Evolutionary conservation across 2,797 vertebrate species (phyloP).

Genomic region (Kryptolebias ocellatus): DNA sequence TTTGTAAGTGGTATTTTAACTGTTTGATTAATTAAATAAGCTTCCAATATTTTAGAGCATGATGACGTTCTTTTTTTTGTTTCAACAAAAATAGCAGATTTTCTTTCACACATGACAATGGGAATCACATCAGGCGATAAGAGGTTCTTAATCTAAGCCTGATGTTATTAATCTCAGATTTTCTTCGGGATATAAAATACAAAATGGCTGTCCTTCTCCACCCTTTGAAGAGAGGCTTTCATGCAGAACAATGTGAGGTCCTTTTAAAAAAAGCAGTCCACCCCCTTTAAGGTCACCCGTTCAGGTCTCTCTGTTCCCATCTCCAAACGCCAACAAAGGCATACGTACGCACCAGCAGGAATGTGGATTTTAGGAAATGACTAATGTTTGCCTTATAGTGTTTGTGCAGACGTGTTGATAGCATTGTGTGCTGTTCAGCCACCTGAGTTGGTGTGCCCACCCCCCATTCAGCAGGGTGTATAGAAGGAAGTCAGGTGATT

Average conservation of each 20-base stretch:
- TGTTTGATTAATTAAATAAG: no score
- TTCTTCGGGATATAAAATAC: background rate
- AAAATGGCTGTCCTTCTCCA: background rate
- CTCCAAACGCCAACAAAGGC: slow-evolving; percentile 43
- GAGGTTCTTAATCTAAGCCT: background rate
- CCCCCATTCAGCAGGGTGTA: slow-evolving; percentile 14
- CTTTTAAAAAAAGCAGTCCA: background rate
- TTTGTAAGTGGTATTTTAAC: no score
- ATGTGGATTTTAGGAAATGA: slow-evolving; percentile 71
- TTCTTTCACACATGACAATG: background rate
- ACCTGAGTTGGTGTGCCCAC: slow-evolving; percentile 53
- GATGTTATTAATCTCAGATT: background rate
- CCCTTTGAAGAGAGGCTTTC: slow-evolving; percentile 21
- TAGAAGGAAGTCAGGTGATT: slow-evolving; percentile 55
- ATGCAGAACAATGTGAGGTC: slow-evolving; percentile 1
- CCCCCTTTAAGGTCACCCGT: slow-evolving; percentile 17
- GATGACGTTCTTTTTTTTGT: background rate
- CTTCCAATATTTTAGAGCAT: no score
- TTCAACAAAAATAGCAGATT: background rate
- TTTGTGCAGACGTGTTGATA: slow-evolving; percentile 55
- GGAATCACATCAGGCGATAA: background rate
- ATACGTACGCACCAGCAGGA: slow-evolving; percentile 48
- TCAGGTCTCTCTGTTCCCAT: slow-evolving; percentile 4
- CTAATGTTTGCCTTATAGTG: slow-evolving; percentile 67
- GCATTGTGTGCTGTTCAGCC: slow-evolving; percentile 63